These are phyloP conservation scores for Anoplopoma fimbria DNA, from an alignment of 2,113 vertebrate species.

Conservation along the genomic window DNA sequence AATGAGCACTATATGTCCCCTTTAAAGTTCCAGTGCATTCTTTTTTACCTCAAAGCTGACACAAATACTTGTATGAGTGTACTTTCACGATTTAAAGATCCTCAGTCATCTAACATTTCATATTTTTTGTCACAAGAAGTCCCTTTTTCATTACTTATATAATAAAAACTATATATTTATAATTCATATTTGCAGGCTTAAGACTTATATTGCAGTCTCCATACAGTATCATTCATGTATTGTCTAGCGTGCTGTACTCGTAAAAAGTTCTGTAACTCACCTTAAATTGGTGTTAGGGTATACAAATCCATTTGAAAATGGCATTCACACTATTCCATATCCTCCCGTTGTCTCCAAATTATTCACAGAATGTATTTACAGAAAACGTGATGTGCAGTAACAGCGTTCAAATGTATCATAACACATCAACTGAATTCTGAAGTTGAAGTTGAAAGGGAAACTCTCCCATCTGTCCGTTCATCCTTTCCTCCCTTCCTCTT, in stretches of 20 bases:
- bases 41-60: too few relatives aligned
- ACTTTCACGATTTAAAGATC: too few relatives aligned
- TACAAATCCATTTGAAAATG: not conserved
- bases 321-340: not conserved
- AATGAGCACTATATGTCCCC: too few relatives aligned
- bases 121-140: too few relatives aligned
- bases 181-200: not conserved
- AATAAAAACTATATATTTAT: too few relatives aligned
- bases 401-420: not conserved
- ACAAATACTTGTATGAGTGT: too few relatives aligned
- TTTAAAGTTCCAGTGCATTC: too few relatives aligned
- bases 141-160: too few relatives aligned
- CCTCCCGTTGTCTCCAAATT: not conserved
- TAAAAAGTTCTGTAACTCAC: conserved; percentile 7
- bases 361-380: not conserved
- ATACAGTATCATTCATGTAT: not conserved
- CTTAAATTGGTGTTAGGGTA: not conserved
- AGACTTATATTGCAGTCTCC: not conserved
- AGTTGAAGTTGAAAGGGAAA: not conserved
- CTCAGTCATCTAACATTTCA: too few relatives aligned
- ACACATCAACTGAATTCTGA: not conserved
- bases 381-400: not conserved
- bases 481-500: not conserved
- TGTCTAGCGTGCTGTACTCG: too few relatives aligned
- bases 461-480: not conserved